Percentiles rank a stretch among this genome's conserved stretches.
These are phyloP conservation scores for Leucophenga maculata DNA, from an alignment of 2,888 invertebrate genomes.

Conservation along the genomic window DNA sequence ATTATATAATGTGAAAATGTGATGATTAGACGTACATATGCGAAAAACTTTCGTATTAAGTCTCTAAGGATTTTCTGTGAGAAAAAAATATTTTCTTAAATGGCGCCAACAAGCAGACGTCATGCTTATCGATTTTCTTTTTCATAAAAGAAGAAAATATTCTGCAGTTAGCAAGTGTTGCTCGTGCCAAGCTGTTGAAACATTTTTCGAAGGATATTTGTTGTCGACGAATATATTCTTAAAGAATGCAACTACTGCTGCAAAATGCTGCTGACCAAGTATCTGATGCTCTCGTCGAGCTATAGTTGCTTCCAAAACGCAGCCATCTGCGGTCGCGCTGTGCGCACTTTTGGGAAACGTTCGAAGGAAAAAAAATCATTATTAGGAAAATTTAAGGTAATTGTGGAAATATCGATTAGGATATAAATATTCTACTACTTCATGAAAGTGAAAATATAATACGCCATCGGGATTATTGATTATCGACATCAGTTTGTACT, in stretches of 20 bases:
- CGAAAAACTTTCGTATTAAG: neutral
- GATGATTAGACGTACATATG: too few relatives aligned
- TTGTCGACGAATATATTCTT: too few relatives aligned
- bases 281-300: neutral
- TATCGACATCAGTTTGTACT: neutral
- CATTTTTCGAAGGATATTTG: neutral
- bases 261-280: slow-evolving; percentile 32
- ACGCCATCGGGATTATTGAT: neutral
- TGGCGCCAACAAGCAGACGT: slow-evolving; percentile 4
- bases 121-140: slow-evolving; percentile 9
- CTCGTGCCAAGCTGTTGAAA: neutral
- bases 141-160: neutral
- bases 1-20: too few relatives aligned
- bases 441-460: neutral
- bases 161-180: neutral
- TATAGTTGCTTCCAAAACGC: neutral
- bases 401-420: too few relatives aligned
- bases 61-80: slow-evolving; percentile 9
- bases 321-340: neutral
- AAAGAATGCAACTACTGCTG: too few relatives aligned
- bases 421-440: neutral
- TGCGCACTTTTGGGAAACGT: slow-evolving; percentile 35
- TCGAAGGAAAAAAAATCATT: slow-evolving; percentile 36
- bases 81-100: neutral
- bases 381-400: slow-evolving; percentile 45